Conservation (phyloP, 2,888 invertebrate genomes). For the Sarcophaga variegata region DNA sequence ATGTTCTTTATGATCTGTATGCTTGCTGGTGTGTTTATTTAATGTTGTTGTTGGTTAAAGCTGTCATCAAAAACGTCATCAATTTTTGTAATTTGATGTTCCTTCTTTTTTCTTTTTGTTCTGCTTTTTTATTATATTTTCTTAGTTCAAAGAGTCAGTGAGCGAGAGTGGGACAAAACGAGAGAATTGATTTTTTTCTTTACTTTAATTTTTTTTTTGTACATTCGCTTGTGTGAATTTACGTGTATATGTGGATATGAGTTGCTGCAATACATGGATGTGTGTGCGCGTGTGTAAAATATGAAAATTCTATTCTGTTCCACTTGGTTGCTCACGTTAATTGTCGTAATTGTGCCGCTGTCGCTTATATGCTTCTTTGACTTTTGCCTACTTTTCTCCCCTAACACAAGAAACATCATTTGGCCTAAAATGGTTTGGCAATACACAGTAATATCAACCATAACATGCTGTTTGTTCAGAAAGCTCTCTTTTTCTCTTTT, state of each 20-base stretch:
- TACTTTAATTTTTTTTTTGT: constrained; percentile 1
- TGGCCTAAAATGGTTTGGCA: background rate
- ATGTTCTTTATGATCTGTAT: background rate
- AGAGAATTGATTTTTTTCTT: background rate
- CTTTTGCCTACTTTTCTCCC: constrained; percentile 55
- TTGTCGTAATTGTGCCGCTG: constrained; percentile 78
- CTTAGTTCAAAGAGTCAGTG: background rate
- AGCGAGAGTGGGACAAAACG: background rate
- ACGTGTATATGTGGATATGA: constrained; percentile 14
- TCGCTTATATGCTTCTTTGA: constrained; percentile 69
- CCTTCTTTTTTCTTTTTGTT: constrained; percentile 8
- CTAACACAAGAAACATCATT: constrained; percentile 4
- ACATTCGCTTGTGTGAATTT: constrained; percentile 11
- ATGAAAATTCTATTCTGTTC: constrained; percentile 72
- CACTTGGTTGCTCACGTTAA: constrained; percentile 79
- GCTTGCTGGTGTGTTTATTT: constrained; percentile 27
- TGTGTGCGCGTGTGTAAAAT: constrained; percentile 48
- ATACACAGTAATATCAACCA: constrained; percentile 36
- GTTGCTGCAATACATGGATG: constrained; percentile 28
- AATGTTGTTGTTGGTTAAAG: constrained; percentile 65
- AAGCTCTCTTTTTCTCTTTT: constrained; percentile 9
- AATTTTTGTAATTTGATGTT: constrained; percentile 79
- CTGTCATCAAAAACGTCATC: constrained; percentile 80
- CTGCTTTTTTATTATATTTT: constrained; percentile 14
- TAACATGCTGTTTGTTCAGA: constrained; percentile 19